Base-by-base conservation (phyloP, 1,140 invertebrate species). In the Scaptomyza graminum region DNA sequence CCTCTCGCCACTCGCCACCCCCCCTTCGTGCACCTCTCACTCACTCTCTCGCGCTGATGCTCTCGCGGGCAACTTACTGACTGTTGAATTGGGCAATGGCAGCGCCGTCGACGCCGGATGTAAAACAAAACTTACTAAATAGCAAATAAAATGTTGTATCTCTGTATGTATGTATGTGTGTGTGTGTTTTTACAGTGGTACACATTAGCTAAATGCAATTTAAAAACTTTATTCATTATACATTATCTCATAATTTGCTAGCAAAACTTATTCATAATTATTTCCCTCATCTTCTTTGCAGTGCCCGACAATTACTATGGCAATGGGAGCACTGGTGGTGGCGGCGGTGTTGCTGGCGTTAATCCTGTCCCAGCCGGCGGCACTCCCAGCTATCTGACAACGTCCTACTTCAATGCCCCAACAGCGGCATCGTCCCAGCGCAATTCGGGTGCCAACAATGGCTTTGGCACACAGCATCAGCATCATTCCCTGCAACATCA, bases 401-500 rank as follows among this genome's bases (percentile, higher is more conserved):
- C 90, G 65, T 79, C 89, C 72, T 91, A 92, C 76, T 92, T 92
- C 77, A 89, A 79, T 56, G 65, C 90, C 57, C 87, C 91, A 63
- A 80, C 91, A 61, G 77, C 89, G 46, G 74, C 90, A 55, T 66
- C 90, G 74, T 67, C 88, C 59, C 72, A 90, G 80, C 72, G 74
- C 59, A 88, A 61, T 49, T 63, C 67, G 63, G 50, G 61, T 64
- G 59, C 68, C 59, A 85, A 85, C 43, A 41, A 41, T 41, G 83
- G 76, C 62, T 87, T 71, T 54, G 60, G 68, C 44, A 56, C 78
- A 41, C 69, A n/a, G n/a, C n/a, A 70, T 70, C 67, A 70, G 67
- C 80, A 91, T 89, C 90, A 91, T 90, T 89, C 87, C 80, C 82
- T 91, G 80, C 90, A 90, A 68, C 87, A 90, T 69, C 81, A 83